Evolutionary conservation across 2,113 vertebrate genomes (phyloP).

Genomic region (Tricholaema leucomelas): DNA sequence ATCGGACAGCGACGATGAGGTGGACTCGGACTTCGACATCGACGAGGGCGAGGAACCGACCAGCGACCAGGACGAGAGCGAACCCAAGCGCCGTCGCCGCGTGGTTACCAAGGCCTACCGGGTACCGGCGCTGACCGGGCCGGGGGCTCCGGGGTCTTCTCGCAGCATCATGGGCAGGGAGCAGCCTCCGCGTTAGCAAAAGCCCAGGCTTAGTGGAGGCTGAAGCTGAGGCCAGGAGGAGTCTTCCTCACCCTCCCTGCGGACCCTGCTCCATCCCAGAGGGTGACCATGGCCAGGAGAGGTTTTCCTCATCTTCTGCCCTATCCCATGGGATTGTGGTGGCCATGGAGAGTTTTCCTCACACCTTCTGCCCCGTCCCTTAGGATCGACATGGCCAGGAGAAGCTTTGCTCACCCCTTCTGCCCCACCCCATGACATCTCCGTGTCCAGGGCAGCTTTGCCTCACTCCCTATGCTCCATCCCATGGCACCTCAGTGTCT

Average conservation of each 20-base stretch:
- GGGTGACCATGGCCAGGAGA: too few relatives aligned
- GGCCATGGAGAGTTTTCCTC: background rate
- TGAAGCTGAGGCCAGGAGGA: fast-evolving
- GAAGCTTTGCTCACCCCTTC: too few relatives aligned
- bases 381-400: too few relatives aligned
- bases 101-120: slow-evolving; percentile 93
- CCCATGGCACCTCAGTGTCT: too few relatives aligned
- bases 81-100: slow-evolving; percentile 86
- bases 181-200: too few relatives aligned
- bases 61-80: slow-evolving; percentile 91
- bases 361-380: background rate
- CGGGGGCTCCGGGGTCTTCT: too few relatives aligned
- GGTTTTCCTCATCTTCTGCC: background rate
- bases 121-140: slow-evolving; percentile 60
- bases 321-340: too few relatives aligned
- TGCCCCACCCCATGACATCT: too few relatives aligned
- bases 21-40: slow-evolving; percentile 96
- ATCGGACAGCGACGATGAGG: slow-evolving; percentile 94
- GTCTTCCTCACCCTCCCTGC: background rate
- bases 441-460: too few relatives aligned
- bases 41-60: slow-evolving; percentile 93
- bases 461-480: too few relatives aligned
- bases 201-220: too few relatives aligned
- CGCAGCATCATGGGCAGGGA: fast-evolving
- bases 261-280: too few relatives aligned